These are phyloP conservation scores for Pomatostomus ruficeps DNA, from an alignment of 2,113 vertebrate genomes.

Conservation along the genomic window DNA sequence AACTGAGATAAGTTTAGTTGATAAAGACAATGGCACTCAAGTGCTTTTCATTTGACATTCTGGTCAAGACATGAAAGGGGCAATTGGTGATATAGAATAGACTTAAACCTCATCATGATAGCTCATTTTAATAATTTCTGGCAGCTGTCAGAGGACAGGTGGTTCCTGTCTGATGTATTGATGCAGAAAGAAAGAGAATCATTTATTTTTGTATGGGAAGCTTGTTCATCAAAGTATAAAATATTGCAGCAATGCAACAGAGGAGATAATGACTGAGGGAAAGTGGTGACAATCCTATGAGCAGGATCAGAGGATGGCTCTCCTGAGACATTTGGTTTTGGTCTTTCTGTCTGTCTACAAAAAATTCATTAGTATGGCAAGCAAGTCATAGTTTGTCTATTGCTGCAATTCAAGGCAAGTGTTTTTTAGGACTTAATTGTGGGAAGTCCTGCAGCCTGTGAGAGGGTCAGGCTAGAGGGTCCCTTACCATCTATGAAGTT, in stretches of 20 bases:
- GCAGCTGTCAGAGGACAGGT: neutral
- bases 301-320: neutral
- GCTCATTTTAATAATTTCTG: neutral
- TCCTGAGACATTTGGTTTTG: neutral
- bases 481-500: neutral
- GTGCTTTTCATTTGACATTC: neutral
- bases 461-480: neutral
- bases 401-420: neutral
- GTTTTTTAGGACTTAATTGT: neutral
- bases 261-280: neutral
- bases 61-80: neutral
- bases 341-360: neutral
- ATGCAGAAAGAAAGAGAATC: neutral
- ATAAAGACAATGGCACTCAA: neutral
- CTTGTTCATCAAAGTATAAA: neutral
- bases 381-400: neutral
- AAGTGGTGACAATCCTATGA: neutral
- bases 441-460: neutral
- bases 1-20: fast-evolving
- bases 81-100: neutral
- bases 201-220: neutral
- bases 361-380: neutral
- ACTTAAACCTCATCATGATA: neutral
- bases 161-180: neutral
- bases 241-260: neutral